phyloP scores from a whole-genome alignment of 2,797 vertebrate species.

The Liparis tanakae region DNA sequence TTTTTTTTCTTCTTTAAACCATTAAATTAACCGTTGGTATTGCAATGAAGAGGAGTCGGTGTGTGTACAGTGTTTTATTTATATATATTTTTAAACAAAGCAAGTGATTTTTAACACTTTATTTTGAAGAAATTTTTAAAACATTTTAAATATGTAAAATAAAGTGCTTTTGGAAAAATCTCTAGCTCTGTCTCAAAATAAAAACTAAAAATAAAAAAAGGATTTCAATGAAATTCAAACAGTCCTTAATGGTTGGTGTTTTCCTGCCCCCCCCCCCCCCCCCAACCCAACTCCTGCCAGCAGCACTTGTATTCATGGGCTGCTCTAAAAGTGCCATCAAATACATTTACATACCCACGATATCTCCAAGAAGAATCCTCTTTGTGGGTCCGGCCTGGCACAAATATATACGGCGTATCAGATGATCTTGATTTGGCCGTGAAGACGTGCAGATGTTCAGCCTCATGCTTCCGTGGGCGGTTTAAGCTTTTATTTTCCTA shows the following conservation, averaged over 20 bases:
- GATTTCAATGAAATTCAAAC: background rate
- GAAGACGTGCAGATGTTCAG: conserved; percentile 64
- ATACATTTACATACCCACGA: background rate
- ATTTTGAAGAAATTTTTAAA: no score
- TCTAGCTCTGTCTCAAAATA: background rate
- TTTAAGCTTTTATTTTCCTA: conserved; percentile 64
- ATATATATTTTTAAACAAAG: no score
- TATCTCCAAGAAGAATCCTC: background rate
- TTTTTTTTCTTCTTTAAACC: no score
- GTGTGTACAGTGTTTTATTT: no score
- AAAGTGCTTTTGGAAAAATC: no score
- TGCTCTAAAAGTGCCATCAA: background rate
- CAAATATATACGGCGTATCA: conserved; percentile 41
- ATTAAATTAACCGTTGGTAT: no score
- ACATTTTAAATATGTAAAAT: no score
- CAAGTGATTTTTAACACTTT: no score
- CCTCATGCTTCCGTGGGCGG: conserved; percentile 46
- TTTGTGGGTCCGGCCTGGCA: conserved; percentile 4
- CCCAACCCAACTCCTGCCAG: background rate
- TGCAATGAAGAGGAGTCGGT: no score
- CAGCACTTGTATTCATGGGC: background rate
- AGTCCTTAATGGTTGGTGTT: background rate
- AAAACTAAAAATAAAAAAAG: background rate
- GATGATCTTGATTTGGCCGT: conserved; percentile 63
- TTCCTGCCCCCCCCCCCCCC: no score